A percentile compares a stretch with the other conserved stretches of the same genome.
Evolutionary conservation across 2,113 vertebrate genomes (phyloP).

Genomic region (Porphyrio hochstetteri): DNA sequence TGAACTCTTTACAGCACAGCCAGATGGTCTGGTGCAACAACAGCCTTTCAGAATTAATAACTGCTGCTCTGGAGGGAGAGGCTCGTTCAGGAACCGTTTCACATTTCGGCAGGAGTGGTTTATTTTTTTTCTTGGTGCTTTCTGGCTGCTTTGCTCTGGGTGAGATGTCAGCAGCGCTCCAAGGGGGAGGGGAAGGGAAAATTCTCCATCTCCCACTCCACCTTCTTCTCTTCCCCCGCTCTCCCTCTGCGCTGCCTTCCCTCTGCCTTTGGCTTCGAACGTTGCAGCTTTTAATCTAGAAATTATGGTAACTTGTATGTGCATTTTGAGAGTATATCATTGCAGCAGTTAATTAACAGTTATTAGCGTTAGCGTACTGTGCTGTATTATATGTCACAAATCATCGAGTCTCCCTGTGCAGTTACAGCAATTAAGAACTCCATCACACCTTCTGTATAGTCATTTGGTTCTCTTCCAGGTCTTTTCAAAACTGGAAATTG

Average conservation of each 20-base stretch:
- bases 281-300: constrained; percentile 87
- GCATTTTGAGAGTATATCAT: constrained; percentile 89
- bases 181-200: background rate
- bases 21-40: constrained; percentile 81
- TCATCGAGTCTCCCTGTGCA: constrained; percentile 96
- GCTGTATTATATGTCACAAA: constrained; percentile 96
- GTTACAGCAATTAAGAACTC: constrained; percentile 97
- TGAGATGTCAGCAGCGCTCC: constrained; percentile 33
- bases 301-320: constrained; percentile 86
- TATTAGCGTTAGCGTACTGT: constrained; percentile 93
- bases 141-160: constrained; percentile 42
- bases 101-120: constrained; percentile 57
- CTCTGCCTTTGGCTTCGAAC: constrained; percentile 76
- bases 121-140: background rate
- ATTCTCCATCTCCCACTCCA: background rate
- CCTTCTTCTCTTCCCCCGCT: background rate
- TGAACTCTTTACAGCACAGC: constrained; percentile 66
- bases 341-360: constrained; percentile 99
- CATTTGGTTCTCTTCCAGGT: constrained; percentile 94
- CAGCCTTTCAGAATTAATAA: constrained; percentile 84
- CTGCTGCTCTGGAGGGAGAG: constrained; percentile 74
- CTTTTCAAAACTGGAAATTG: constrained; percentile 93
- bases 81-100: constrained; percentile 69
- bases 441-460: constrained; percentile 91
- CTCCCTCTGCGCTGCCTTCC: constrained; percentile 48